phyloP scores from a whole-genome alignment of 2,113 vertebrate species.

The Seriola quinqueradiata region DNA sequence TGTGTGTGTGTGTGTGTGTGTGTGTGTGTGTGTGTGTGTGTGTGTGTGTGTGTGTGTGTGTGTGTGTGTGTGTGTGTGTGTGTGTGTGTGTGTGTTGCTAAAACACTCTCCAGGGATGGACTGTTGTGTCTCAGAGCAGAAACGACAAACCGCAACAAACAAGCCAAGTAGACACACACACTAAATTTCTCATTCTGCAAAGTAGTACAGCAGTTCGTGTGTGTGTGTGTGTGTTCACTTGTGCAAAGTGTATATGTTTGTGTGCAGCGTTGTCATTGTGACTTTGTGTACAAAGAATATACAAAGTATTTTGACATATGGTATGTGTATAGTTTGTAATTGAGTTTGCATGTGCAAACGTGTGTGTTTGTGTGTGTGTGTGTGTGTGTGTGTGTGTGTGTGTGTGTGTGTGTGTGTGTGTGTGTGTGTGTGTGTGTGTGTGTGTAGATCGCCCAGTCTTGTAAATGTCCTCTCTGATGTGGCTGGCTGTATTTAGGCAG shows the following conservation, averaged over 20 bases:
- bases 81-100: constrained; percentile 45
- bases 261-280: constrained; percentile 7
- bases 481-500: constrained; percentile 73
- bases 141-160: constrained; percentile 65
- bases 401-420: constrained; percentile 31
- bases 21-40: constrained; percentile 14
- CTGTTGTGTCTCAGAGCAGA: constrained; percentile 47
- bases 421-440: constrained; percentile 33
- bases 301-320: constrained; percentile 12
- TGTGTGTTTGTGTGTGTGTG: constrained; percentile 22
- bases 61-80: constrained; percentile 34
- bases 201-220: background rate
- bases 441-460: constrained; percentile 62
- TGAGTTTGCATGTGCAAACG: constrained; percentile 34
- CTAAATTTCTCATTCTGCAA: background rate
- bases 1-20: constrained; percentile 30
- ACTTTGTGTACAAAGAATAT: background rate
- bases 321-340: constrained; percentile 16
- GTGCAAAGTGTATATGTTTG: constrained; percentile 9
- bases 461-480: constrained; percentile 74
- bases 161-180: constrained; percentile 18
- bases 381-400: constrained; percentile 54
- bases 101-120: constrained; percentile 59
- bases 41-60: constrained; percentile 28
- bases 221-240: constrained; percentile 31